Conservation (phyloP, 2,113 vertebrate genomes). For the Nycticebus coucang region DNA sequence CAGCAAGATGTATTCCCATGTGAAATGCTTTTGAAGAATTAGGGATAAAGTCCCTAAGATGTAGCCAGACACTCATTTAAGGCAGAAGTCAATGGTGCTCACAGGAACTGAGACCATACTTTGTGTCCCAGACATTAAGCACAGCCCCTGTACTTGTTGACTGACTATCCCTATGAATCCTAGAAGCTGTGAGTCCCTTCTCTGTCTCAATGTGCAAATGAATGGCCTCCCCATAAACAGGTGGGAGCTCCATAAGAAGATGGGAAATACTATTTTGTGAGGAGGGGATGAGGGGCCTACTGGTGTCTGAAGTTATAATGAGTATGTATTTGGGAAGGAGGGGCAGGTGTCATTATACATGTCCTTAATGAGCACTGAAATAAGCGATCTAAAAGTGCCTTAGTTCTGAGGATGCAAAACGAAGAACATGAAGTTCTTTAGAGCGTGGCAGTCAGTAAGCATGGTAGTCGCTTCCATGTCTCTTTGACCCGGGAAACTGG, state of each 20-base stretch:
- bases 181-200: neutral
- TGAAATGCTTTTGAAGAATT: neutral
- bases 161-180: neutral
- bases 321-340: neutral
- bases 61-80: neutral
- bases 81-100: neutral
- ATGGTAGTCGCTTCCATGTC: fast-evolving
- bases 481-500: neutral
- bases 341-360: neutral
- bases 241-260: neutral
- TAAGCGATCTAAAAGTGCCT: neutral
- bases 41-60: neutral
- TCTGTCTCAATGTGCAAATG: neutral
- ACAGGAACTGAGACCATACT: neutral
- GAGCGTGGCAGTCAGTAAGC: neutral
- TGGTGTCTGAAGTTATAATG: neutral
- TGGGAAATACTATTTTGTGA: neutral
- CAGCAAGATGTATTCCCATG: neutral
- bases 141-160: neutral
- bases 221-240: neutral
- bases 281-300: neutral
- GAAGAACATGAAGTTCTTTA: neutral
- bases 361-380: neutral
- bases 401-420: neutral
- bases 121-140: neutral